Evolutionary conservation across 2,113 vertebrate genomes (phyloP), one percentile per base, ranked within the genome.

Genomic region (Urocitellus parryii): DNA sequence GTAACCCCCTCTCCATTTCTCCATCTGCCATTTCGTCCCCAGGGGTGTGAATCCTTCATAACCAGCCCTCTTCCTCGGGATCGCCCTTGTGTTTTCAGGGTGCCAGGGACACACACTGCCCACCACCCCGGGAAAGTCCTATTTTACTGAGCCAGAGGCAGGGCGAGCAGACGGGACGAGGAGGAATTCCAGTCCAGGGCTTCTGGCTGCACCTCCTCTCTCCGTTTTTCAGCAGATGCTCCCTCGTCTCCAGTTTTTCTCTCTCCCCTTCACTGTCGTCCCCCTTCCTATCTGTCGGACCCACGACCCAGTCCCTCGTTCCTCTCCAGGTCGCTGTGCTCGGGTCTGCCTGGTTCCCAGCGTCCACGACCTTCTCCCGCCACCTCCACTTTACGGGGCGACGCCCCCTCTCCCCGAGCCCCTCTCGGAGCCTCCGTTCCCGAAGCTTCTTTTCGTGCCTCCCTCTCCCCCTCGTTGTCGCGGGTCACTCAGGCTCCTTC

Each of bases 321-420:
- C 48, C 53, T 29, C 72, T 67, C 29, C 65, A 34, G 27, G n/a
- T 3, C 17, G 45, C 5, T 17, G 8, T 29, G 37, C 20, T 45
- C 45, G 25, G 0, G 53, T n/a, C 74, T 67, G 1, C 10, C 7
- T n/a, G 16, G 1, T 27, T 18, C 4, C 2, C n/a, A 0, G 8
- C 2, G 77, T 17, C 72, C 80, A 5, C 78, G 53, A 16, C 32
- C 12, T 16, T 4, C 29, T 8, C 67, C n/a, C 25, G 12, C 39
- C 81, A 45, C 1, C 56, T 29, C 74, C 83, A 39, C 67, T 24
- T 18, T 78, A 45, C 0, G 68, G 22, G 1, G 79, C n/a, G 7
- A 72, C 39, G n/a, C 32, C 67, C 48, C 12, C 79, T 48, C 61
- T 1, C 51, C 27, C 81, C 1, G 20, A 72, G 34, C 53, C 73